Evolutionary conservation across 2,888 invertebrate genomes (phyloP).

Genomic region (Melanophora roralis): DNA sequence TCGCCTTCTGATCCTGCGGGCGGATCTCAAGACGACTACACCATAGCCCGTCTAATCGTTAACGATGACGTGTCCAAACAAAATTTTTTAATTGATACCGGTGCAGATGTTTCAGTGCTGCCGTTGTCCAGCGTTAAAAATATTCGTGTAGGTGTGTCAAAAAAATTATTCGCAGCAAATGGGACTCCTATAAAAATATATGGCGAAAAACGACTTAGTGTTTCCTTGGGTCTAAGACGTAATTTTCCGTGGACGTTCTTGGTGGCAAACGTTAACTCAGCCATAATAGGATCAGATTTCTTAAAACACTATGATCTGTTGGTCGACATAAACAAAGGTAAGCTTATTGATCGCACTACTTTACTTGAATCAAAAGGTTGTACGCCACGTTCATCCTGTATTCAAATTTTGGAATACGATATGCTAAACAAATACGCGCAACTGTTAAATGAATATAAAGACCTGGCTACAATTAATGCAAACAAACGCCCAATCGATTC

Average conservation of each 20-base stretch:
- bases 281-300: background rate
- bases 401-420: slow-evolving; percentile 32
- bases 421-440: background rate
- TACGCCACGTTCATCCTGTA: background rate
- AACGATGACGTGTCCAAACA: background rate
- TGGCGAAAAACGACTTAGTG: background rate
- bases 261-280: background rate
- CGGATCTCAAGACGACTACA: background rate
- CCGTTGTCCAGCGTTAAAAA: no score
- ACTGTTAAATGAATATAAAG: background rate
- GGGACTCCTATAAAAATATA: background rate
- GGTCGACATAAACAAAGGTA: background rate
- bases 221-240: background rate
- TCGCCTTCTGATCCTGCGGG: background rate
- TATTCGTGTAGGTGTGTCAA: background rate
- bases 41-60: background rate
- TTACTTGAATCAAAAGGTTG: background rate
- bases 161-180: background rate
- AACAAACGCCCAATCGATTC: background rate
- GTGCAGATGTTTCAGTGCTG: slow-evolving; percentile 1
- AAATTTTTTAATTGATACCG: background rate
- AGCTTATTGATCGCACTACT: slow-evolving; percentile 42
- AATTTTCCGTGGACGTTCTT: background rate
- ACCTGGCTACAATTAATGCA: background rate
- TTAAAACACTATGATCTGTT: background rate